Evolutionary conservation across 2,113 vertebrate genomes (phyloP).

Genomic region (Climacteris rufus): DNA sequence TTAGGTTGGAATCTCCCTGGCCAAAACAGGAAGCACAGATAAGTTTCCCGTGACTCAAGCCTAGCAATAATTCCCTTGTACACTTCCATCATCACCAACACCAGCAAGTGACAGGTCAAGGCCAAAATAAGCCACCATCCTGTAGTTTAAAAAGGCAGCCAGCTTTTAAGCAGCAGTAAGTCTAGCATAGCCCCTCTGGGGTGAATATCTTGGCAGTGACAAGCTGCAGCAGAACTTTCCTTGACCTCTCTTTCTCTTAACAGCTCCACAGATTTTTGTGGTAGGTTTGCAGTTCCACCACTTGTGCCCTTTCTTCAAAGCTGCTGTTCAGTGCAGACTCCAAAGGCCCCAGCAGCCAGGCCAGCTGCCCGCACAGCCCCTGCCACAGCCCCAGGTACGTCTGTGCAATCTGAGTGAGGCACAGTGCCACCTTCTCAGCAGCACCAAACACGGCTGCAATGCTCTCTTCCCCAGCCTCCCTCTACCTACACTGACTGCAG

Average conservation of each 20-base stretch:
- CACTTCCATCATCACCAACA: not conserved
- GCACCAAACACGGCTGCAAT: not conserved
- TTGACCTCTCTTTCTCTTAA: not conserved
- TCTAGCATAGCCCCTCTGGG: not conserved
- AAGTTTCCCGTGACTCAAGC: not conserved
- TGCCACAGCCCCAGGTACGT: not conserved
- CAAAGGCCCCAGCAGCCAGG: not conserved
- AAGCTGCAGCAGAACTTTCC: not conserved
- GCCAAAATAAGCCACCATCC: not conserved
- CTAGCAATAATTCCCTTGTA: not conserved
- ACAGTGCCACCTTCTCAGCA: rapidly evolving
- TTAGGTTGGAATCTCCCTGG: not conserved
- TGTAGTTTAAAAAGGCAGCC: not conserved
- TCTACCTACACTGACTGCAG: not conserved
- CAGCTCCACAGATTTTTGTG: not conserved
- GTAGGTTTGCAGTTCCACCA: not conserved
- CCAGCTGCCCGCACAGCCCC: not conserved
- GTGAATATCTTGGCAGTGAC: not conserved
- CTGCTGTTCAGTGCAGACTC: not conserved
- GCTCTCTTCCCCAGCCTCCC: not conserved
- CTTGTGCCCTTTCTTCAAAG: not conserved
- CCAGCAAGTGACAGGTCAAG: not conserved
- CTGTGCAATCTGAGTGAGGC: not conserved
- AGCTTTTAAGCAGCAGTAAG: not conserved
- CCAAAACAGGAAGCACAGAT: not conserved